Evolutionary conservation across 2,888 invertebrate species (phyloP).

Genomic region (Molorchus minor): DNA sequence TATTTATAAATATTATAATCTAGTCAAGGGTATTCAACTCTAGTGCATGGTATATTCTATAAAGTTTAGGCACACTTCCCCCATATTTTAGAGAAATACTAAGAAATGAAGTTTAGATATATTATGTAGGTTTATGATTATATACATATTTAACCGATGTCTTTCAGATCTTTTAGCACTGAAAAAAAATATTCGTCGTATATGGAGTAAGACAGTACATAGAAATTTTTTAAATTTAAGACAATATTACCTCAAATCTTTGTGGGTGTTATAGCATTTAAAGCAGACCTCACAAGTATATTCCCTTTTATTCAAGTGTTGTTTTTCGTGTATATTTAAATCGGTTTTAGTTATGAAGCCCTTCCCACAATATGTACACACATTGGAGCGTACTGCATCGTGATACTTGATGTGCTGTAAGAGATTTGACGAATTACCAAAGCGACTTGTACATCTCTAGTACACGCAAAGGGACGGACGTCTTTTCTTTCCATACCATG

Average conservation of each 20-base stretch:
- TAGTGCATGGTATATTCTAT: too few relatives aligned
- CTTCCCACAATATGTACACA: conserved; percentile 58
- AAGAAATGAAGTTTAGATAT: too few relatives aligned
- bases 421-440: conserved; percentile 50
- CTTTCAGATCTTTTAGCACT: too few relatives aligned
- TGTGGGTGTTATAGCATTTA: conserved; percentile 53
- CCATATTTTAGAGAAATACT: too few relatives aligned
- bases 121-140: too few relatives aligned
- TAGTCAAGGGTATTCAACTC: too few relatives aligned
- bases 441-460: conserved; percentile 48
- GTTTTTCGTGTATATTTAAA: conserved; percentile 51
- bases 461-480: conserved; percentile 50
- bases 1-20: too few relatives aligned
- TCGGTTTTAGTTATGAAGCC: conserved; percentile 55
- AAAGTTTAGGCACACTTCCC: too few relatives aligned
- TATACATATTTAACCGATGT: too few relatives aligned
- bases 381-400: conserved; percentile 47
- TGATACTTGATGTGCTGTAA: conserved; percentile 53
- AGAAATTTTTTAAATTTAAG: too few relatives aligned
- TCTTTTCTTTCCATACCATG: conserved; percentile 47
- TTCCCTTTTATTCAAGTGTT: conserved; percentile 50
- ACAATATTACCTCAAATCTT: conserved; percentile 45
- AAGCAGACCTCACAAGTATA: conserved; percentile 50
- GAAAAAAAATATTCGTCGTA: too few relatives aligned
- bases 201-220: too few relatives aligned